Evolutionary conservation across 2,888 invertebrate species (phyloP).

Genomic region (Dolichomitus sp.): DNA sequence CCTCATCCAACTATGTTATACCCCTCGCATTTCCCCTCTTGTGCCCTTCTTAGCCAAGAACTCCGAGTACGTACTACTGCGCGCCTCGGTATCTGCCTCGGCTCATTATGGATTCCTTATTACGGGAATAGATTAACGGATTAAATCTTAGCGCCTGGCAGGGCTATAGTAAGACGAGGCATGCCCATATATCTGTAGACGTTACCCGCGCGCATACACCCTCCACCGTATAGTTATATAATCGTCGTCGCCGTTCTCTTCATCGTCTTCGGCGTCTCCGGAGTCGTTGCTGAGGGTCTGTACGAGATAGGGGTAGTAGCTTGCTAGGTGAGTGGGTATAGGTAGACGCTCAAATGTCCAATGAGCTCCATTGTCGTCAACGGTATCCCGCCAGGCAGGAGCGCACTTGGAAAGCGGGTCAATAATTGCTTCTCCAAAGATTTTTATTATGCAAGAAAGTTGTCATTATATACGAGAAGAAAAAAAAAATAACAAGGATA

Average conservation of each 20-base stretch:
- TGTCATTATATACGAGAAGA: neutral
- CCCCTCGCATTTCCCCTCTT: conserved; percentile 23
- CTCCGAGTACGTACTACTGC: conserved; percentile 42
- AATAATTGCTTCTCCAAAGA: conserved; percentile 77
- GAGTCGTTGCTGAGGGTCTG: conserved; percentile 27
- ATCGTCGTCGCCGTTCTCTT: conserved; percentile 33
- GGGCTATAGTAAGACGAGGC: conserved; percentile 43
- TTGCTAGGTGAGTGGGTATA: conserved; percentile 39
- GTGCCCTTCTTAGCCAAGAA: conserved; percentile 17
- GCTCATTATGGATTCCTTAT: conserved; percentile 80
- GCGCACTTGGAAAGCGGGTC: conserved; percentile 70
- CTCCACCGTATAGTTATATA: conserved; percentile 60
- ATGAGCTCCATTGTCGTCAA: conserved; percentile 68
- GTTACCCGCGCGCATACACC: conserved; percentile 50
- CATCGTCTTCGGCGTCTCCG: conserved; percentile 27
- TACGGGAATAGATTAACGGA: conserved; percentile 80
- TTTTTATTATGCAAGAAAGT: conserved; percentile 66
- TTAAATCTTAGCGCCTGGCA: conserved; percentile 75
- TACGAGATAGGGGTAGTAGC: conserved; percentile 45
- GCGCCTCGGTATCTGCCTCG: conserved; percentile 68
- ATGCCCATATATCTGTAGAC: conserved; percentile 46
- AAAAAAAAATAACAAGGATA: neutral
- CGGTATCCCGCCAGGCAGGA: conserved; percentile 50
- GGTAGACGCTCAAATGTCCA: conserved; percentile 65
- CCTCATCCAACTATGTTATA: conserved; percentile 37